Base-by-base conservation (phyloP, 2,888 invertebrate species). In the Auanema sp. region DNA sequence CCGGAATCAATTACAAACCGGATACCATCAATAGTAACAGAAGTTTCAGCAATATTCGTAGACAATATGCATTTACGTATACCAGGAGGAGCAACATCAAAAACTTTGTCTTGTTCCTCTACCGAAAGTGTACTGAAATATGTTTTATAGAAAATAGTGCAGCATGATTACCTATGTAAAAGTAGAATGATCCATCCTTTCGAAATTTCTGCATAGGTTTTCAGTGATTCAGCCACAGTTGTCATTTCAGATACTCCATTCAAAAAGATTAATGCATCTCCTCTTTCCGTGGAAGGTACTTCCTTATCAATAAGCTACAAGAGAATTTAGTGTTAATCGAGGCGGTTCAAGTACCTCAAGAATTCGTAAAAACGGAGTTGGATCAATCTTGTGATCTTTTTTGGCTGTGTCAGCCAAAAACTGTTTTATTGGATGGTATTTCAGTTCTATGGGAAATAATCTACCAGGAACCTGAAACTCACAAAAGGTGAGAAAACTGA, bases 1-100 rank as follows among this genome's bases (percentile, higher is more conserved):
- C 98, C 97, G 2, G 95, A 95, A 85, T 98, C 97, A 0, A 92
- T 89, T 0, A 98, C 97, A 86, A 98, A 98, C 80, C 97, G 88
- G 59, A 98, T 91, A 0, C 97, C 97, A 84, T 98, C 98, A 60
- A 98, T 96, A 0, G 98, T 98, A 3, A 98, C 91, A 0, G 96
- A 96, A 0, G 98, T 98, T 87, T 98, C 98, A 0, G 98, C 96
- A 64, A 98, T 97, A 83, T 98, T 98, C 0, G 98, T 98, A 0
- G 95, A 92, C 0, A 98, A 90, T 66, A 98, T 93, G 84, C 96
- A 97, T 84, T 98, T 98, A 59, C 98, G 88, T 2, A 93, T 89
- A 4, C 94, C 92, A 60, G 93, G 92, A 0, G 96, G 96, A 0
- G 96, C 90, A 81, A 93, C 92, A 83, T 96, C 93, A 84, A 98